Evolutionary conservation across 1,140 invertebrate species (phyloP).

Genomic region (Drosophila funebris): DNA sequence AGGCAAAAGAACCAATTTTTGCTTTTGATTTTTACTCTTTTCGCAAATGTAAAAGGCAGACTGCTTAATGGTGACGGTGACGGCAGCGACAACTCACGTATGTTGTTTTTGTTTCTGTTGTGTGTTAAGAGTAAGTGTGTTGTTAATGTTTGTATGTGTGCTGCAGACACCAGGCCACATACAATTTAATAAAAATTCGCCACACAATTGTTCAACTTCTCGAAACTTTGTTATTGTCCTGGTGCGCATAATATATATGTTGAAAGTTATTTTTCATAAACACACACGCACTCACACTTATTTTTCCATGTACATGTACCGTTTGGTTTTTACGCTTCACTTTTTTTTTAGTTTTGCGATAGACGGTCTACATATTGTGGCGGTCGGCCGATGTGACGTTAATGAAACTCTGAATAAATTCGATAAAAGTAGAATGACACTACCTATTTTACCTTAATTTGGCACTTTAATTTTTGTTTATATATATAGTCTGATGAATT

Average conservation of each 20-base stretch:
- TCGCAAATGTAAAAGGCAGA: constrained; percentile 52
- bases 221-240: constrained; percentile 24
- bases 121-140: constrained; percentile 52
- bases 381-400: constrained; percentile 28
- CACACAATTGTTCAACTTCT: constrained; percentile 38
- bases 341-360: constrained; percentile 65
- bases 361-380: constrained; percentile 29
- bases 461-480: too few species aligned
- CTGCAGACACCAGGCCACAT: constrained; percentile 36
- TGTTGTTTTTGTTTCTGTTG: constrained; percentile 68
- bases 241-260: constrained; percentile 47
- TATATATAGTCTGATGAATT: too few species aligned
- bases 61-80: constrained; percentile 57
- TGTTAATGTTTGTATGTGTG: constrained; percentile 35
- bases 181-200: constrained; percentile 37
- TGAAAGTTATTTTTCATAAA: constrained; percentile 61
- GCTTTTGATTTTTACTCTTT: constrained; percentile 53
- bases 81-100: constrained; percentile 71
- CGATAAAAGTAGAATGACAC: constrained; percentile 12
- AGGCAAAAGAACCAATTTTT: constrained; percentile 53
- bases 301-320: constrained; percentile 60
- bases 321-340: constrained; percentile 75
- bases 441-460: neutral
- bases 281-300: constrained; percentile 64
- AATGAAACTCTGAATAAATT: constrained; percentile 11